phyloP scores from a whole-genome alignment of 2,888 invertebrate genomes.

The Arctia plantaginis region DNA sequence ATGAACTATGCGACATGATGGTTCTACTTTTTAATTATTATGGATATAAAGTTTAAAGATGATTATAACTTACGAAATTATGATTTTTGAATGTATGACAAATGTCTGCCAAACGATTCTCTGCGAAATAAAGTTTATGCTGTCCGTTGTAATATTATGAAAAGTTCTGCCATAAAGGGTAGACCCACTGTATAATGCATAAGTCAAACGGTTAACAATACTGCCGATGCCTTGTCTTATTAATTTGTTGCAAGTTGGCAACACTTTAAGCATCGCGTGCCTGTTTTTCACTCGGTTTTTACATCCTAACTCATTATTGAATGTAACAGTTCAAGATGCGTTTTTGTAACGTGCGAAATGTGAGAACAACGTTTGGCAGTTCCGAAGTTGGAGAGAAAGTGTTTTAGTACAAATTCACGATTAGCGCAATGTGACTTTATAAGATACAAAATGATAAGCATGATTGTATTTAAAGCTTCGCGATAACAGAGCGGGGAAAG shows the following conservation, averaged over 20 bases:
- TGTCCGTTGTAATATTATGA: too few species aligned
- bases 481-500: constrained; percentile 24
- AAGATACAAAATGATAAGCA: constrained; percentile 17
- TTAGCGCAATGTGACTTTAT: constrained; percentile 24
- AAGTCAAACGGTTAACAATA: constrained; percentile 40
- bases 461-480: constrained; percentile 14
- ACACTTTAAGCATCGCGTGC: constrained; percentile 60
- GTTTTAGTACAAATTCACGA: constrained; percentile 26
- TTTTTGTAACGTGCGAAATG: constrained; percentile 53
- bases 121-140: too few species aligned
- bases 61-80: too few species aligned
- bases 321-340: constrained; percentile 32
- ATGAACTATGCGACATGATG: too few species aligned
- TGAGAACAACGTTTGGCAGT: constrained; percentile 52
- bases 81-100: too few species aligned
- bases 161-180: constrained; percentile 19
- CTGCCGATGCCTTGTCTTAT: constrained; percentile 45
- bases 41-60: too few species aligned
- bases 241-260: constrained; percentile 46
- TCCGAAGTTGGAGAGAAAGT: constrained; percentile 39
- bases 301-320: constrained; percentile 60
- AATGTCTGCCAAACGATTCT: too few species aligned
- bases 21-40: too few species aligned
- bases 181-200: constrained; percentile 30
- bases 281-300: constrained; percentile 51